Base-by-base conservation (phyloP, 2,888 invertebrate genomes). In the Leptura quadrifasciata region DNA sequence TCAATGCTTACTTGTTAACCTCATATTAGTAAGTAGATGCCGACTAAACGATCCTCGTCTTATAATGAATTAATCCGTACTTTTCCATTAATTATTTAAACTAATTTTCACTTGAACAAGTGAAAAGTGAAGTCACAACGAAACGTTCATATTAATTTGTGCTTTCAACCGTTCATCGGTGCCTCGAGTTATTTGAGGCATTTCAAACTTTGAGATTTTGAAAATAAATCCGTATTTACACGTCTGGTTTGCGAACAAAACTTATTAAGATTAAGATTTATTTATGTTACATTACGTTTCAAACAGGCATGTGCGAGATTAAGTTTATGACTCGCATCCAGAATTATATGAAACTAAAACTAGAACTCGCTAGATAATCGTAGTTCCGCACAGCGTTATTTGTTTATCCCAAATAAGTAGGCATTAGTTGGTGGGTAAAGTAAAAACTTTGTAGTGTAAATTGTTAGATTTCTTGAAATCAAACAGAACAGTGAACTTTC, bases 171-270 rank as follows among this genome's bases (percentile, higher is more conserved):
- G 39, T 52, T 64, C 64, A 52, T 64, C 18, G 21, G 15, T 12
- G 21, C 47, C 21, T 3, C 64, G 47, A 21, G 64, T 64, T 64
- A 39, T 64, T 64, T 64, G 20, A 17, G 21, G 47, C 65, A 24
- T 65, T 47, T 47, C 24, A 54, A 65, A 65, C 65, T 65, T 54
- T 47, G 21, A 65, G 24, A 47, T 52, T 65, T 47, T 20, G 52
- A 65, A 65, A 65, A 65, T 54, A 65, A 65, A 65, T 52, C 54
- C 54, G 21, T 52, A 24, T 65, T 65, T 65, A 47, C 65, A 54
- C 65, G 21, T 52, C 65, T 24, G 9, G 52, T 12, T 24, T 8
- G 54, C 54, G 52, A 65, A 54, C 20, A 8, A 17, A 65, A 47
- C 24, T 65, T 65, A 47, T 65, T 52, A 65, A 52, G 24, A 24